phyloP scores from a whole-genome alignment of 2,797 vertebrate genomes.

The Spheniscus humboldti region DNA sequence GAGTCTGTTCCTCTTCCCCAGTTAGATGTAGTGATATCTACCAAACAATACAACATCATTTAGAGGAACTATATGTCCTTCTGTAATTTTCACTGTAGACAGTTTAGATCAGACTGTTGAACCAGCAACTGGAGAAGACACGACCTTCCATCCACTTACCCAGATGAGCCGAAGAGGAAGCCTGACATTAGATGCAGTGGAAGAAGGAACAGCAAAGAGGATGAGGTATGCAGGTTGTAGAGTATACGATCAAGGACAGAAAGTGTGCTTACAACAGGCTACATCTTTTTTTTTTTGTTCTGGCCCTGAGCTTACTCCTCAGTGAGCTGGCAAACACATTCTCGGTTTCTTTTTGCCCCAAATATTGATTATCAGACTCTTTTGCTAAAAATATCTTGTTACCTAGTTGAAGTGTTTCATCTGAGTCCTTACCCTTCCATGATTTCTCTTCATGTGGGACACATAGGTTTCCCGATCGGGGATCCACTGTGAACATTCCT shows the following conservation, averaged over 20 bases:
- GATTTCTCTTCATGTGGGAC: constrained; percentile 89
- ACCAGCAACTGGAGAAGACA: background rate
- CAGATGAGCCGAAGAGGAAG: background rate
- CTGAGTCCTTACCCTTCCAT: constrained; percentile 81
- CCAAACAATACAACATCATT: background rate
- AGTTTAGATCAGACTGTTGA: background rate
- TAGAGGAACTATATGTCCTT: background rate
- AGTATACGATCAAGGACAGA: background rate
- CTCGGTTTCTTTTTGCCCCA: background rate
- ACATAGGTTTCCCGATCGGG: constrained; percentile 87
- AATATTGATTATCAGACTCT: background rate
- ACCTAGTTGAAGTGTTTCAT: background rate
- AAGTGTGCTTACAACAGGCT: background rate
- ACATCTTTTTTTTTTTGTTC: background rate
- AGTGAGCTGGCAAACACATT: background rate
- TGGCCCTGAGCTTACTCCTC: background rate
- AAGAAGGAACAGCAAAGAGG: background rate
- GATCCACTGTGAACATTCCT: constrained; percentile 88
- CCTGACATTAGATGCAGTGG: background rate
- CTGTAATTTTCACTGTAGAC: background rate
- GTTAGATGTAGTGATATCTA: background rate
- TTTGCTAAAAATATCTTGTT: background rate
- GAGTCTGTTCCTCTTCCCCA: background rate
- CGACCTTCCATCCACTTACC: background rate
- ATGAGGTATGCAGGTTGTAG: background rate